These are phyloP conservation scores for Paraplagusia blochii DNA, from an alignment of 2,113 vertebrate genomes.

Conservation along the genomic window DNA sequence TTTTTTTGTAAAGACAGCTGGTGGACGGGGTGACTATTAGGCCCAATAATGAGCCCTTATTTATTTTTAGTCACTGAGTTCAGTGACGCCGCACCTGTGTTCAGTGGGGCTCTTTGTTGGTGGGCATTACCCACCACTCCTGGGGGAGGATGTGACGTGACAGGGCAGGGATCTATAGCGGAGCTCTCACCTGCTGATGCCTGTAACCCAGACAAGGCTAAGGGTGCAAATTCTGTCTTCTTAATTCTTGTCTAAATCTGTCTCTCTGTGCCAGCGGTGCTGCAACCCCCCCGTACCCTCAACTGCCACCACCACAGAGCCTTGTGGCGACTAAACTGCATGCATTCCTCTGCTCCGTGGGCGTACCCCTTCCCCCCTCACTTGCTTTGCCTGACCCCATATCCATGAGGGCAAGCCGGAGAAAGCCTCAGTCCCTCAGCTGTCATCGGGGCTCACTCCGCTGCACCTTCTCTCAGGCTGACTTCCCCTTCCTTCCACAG, in stretches of 20 bases:
- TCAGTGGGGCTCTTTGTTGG: conserved; percentile 11
- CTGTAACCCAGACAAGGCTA: conserved; percentile 66
- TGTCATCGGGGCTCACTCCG: conserved; percentile 72
- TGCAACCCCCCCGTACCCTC: conserved; percentile 19
- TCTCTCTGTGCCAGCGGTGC: conserved; percentile 50
- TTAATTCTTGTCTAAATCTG: conserved; percentile 74
- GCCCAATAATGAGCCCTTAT: conserved; percentile 37
- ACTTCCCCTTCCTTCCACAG: conserved; percentile 46
- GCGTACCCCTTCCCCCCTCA: conserved; percentile 15
- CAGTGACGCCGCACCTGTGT: conserved; percentile 40
- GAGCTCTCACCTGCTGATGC: conserved; percentile 68
- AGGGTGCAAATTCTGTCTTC: conserved; percentile 57
- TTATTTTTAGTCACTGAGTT: conserved; percentile 38
- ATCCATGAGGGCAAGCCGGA: conserved; percentile 50
- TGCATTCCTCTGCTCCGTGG: conserved; percentile 42
- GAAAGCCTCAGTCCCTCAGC: conserved; percentile 71
- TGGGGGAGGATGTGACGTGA: conserved; percentile 46
- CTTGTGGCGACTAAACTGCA: conserved; percentile 55
- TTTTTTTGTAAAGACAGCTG: conserved; percentile 16
- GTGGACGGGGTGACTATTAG: conserved; percentile 23
- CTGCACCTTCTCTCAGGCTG: conserved; percentile 57
- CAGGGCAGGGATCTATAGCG: conserved; percentile 24
- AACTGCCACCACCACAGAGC: conserved; percentile 49
- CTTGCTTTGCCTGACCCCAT: conserved; percentile 67
- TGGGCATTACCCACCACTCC: conserved; percentile 6